Conservation (phyloP, 1,140 invertebrate genomes). For the Drosophila simulans region DNA sequence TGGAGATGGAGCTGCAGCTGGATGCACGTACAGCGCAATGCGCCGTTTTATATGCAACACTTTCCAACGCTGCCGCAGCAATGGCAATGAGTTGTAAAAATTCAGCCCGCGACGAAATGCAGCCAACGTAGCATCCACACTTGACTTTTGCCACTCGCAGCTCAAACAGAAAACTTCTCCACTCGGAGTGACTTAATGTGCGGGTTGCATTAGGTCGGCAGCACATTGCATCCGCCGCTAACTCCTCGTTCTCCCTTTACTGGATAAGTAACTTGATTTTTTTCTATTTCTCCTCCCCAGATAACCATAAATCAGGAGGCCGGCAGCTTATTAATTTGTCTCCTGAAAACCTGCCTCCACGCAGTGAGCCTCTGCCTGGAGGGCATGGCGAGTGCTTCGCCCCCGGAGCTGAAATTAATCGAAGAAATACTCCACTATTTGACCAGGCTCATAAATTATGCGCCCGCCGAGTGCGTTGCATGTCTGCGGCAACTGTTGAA, state of each 20-base stretch:
- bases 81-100: constrained; percentile 76
- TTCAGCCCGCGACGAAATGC: constrained; percentile 60
- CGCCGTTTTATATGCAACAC: constrained; percentile 79
- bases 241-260: not conserved
- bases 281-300: constrained; percentile 71
- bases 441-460: constrained; percentile 88
- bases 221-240: not conserved
- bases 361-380: constrained; percentile 75
- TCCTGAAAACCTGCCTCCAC: constrained; percentile 86
- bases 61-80: constrained; percentile 41
- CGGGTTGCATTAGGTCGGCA: constrained; percentile 56
- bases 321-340: constrained; percentile 88
- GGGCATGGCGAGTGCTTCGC: constrained; percentile 32
- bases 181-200: constrained; percentile 53
- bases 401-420: constrained; percentile 84
- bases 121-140: constrained; percentile 52
- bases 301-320: constrained; percentile 89
- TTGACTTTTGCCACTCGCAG: constrained; percentile 65
- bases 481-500: constrained; percentile 93
- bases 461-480: constrained; percentile 89
- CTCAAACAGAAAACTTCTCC: constrained; percentile 47
- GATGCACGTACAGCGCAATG: constrained; percentile 74
- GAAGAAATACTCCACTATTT: constrained; percentile 93
- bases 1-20: not conserved
- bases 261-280: constrained; percentile 22